Evolutionary conservation across 1,140 invertebrate genomes (phyloP), one percentile per base, ranked within the genome.

Genomic region (Pararge aegeria): DNA sequence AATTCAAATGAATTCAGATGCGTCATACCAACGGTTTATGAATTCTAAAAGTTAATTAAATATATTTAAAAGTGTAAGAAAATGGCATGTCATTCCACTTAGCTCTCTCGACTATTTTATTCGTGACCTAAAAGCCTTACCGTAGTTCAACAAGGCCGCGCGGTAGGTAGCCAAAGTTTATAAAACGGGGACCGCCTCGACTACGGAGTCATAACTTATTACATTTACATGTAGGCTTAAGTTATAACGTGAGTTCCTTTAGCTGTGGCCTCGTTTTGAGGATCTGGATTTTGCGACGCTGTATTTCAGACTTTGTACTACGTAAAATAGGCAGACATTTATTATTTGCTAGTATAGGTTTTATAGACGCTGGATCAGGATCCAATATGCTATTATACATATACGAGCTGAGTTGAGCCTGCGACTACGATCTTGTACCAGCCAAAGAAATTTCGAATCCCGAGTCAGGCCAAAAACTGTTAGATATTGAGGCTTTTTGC

Each of bases 141-240:
- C 69, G 44, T 73, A 80, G 58, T 80, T 78, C 69, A 68, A 73
- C 78, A 78, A 82, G 76, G 78, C 63, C 73, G 63, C 30, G 30
- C 55, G 56, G 66, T 70, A 66, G 73, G 68, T 46, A 46, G 4
- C 42, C 58, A 62, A 74, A 75, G 64, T 82, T 78, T 71, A 73
- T 70, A 72, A 70, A 73, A 75, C 67, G 66, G 60, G 66, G 69
- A 83, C 54, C 48, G 27, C 21, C 50, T 54, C 59, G 30, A 53
- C 40, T 46, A 40, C 49, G 51, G 18, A 46, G 55, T 30, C 44
- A 15, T 54, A 61, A 61, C 51, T 70, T 74, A 65, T 67, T 71
- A 78, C 65, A 56, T 75, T 68, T 73, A 73, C 71, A 68, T 57
- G 58, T 67, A 60, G 21, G 38, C 60, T 73, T 54, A 73, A 79